These are phyloP conservation scores for Propithecus perrieri DNA, from an alignment of 2,797 vertebrate species.

Conservation along the genomic window DNA sequence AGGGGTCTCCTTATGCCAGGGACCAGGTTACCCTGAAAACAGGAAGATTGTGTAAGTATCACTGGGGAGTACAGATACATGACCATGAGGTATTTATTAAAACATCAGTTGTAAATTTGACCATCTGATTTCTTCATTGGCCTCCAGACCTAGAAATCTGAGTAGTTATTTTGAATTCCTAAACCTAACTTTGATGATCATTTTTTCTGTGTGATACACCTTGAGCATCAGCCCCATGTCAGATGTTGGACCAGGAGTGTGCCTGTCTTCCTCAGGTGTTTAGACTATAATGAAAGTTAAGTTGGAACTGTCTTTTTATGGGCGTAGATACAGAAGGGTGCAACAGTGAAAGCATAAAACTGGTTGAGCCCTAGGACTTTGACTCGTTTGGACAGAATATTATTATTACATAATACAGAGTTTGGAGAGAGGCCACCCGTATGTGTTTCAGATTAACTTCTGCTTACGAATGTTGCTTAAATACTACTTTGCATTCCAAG, in stretches of 20 bases:
- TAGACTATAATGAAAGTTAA: constrained; percentile 7
- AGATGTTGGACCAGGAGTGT: not conserved
- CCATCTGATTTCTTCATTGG: constrained; percentile 27
- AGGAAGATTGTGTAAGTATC: constrained; percentile 89
- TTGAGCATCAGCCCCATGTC: not conserved
- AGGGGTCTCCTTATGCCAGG: constrained; percentile 88
- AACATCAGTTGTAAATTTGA: constrained; percentile 23
- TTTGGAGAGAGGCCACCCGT: constrained; percentile 39
- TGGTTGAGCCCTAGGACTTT: constrained; percentile 11
- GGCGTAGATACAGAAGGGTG: not conserved
- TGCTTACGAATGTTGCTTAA: constrained; percentile 24
- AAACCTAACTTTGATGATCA: not conserved
- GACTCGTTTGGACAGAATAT: not conserved
- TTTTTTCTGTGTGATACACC: not conserved
- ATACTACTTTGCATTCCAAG: constrained; percentile 32
- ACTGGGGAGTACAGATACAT: constrained; percentile 47
- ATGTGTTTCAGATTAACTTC: constrained; percentile 51
- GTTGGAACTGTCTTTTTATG: not conserved
- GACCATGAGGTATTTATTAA: constrained; percentile 27
- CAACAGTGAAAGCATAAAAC: constrained; percentile 21
- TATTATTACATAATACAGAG: not conserved
- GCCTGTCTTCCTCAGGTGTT: not conserved
- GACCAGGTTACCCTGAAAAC: constrained; percentile 85
- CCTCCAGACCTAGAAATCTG: constrained; percentile 30
- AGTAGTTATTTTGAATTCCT: not conserved